Conservation (phyloP, 2,113 vertebrate genomes). For the Corapipo altera region DNA sequence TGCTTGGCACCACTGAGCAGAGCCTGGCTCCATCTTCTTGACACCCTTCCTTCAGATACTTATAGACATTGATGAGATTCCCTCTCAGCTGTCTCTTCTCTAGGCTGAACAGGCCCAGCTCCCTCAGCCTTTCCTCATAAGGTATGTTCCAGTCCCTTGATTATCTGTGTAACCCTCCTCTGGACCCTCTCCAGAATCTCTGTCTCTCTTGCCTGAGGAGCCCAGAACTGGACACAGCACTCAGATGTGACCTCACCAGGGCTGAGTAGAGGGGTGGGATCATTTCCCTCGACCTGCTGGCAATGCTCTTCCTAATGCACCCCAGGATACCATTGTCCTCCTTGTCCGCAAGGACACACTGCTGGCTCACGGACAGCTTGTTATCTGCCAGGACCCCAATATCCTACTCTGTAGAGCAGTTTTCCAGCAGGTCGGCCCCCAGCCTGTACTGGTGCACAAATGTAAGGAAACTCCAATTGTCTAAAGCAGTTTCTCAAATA, state of each 20-base stretch:
- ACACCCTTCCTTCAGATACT: fast-evolving
- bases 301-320: not conserved
- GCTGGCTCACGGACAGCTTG: not conserved
- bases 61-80: not conserved
- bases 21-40: not conserved
- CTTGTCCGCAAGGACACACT: not conserved
- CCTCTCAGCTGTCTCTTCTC: fast-evolving
- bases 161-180: not conserved
- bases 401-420: not conserved
- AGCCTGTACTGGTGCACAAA: not conserved
- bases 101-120: not conserved
- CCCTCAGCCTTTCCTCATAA: not conserved
- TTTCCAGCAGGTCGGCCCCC: fast-evolving
- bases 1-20: fast-evolving
- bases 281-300: not conserved
- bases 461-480: not conserved
- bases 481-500: not conserved
- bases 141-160: not conserved
- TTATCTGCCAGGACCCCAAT: not conserved
- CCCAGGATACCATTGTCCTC: not conserved
- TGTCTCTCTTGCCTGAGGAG: not conserved
- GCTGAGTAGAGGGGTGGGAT: not conserved
- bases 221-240: not conserved
- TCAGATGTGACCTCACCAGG: not conserved
- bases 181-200: not conserved